Conservation (phyloP, 2,888 invertebrate species). For the Cryptus viduatorius region DNA sequence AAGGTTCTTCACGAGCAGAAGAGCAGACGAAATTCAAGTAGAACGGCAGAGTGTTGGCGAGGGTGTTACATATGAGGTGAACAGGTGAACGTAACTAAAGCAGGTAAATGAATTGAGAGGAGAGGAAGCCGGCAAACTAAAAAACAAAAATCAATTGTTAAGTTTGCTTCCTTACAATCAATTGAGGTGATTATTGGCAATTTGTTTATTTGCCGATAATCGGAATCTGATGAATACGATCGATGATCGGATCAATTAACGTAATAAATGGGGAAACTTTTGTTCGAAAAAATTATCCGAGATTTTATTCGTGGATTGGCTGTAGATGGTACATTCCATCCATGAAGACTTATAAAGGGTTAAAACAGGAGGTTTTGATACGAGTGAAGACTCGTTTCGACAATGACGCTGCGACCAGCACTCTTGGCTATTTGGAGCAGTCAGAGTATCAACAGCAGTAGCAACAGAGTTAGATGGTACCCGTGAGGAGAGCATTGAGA, state of each 20-base stretch:
- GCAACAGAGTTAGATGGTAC: constrained; percentile 24
- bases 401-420: background rate
- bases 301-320: no score
- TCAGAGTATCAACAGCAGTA: background rate
- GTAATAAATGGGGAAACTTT: no score
- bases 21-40: background rate
- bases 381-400: background rate
- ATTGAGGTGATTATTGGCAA: background rate
- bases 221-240: no score
- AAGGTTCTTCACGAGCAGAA: constrained; percentile 51
- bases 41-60: background rate
- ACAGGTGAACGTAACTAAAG: no score
- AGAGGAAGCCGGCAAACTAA: no score
- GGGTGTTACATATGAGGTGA: background rate
- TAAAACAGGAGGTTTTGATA: background rate
- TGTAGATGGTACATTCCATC: background rate
- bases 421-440: constrained; percentile 34
- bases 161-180: background rate
- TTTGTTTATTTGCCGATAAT: background rate
- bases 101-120: no score
- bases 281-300: no score
- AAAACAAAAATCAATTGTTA: no score
- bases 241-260: no score
- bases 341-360: background rate
- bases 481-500: constrained; percentile 45